Evolutionary conservation across 2,888 invertebrate genomes (phyloP), one percentile per base, ranked within the genome.

Genomic region (Pachydiplax longipennis): DNA sequence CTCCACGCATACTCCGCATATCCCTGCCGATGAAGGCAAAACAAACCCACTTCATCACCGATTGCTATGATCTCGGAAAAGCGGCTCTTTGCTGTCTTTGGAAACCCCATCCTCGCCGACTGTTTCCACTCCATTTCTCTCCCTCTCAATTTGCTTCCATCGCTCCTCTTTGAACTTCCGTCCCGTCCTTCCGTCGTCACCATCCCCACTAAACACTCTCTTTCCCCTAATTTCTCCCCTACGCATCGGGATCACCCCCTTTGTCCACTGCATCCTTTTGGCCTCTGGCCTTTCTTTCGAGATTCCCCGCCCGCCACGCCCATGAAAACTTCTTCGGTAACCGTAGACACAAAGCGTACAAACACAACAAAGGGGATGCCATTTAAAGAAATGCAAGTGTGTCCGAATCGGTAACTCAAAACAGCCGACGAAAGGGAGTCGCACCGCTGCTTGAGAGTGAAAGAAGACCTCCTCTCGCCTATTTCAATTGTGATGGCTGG

Each of bases 31-130:
- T 35, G 87, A 61, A 87, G 61, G 37, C 61, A 65, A 87, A 37
- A 87, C 13, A 65, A 37, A 58, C 37, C 37, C n/a, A 87, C 58
- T 87, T 87, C 87, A 87, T 61, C 87, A 87, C 87, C 87, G 58
- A 35, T 83, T 53, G 83, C 80, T 15, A 37, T n/a, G 22, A 40
- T 31, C 35, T 58, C 35, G 61, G 18, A 12, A n/a, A 61, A 83
- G 53, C 53, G 22, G 82, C 5, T 48, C 48, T 82, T 31, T 31
- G 25, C 53, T 44, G 48, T 25, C 82, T 53, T 25, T 25, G 58
- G 65, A 25, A 65, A 65, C n/a, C 65, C 25, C 65, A n/a, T 65
- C 25, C 25, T 25, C 65, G 22, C 65, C 65, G n/a, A 65, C 65
- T 65, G 65, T 58, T 10, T 61, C 83, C 58, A 10, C 83, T 58